These are phyloP conservation scores for Microtus oregoni DNA, from an alignment of 2,113 vertebrate species.

Conservation along the genomic window DNA sequence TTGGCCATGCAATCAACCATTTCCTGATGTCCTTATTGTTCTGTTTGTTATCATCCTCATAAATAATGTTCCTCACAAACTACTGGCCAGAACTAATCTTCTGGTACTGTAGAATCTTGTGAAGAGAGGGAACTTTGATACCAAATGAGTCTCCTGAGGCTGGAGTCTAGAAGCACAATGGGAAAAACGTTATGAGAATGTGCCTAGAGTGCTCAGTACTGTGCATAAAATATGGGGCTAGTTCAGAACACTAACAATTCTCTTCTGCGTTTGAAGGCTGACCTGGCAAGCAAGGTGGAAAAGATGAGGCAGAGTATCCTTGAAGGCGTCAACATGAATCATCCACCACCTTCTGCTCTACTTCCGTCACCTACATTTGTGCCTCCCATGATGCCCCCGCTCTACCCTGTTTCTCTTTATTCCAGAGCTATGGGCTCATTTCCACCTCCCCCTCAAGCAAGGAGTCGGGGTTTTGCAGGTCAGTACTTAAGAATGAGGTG, in stretches of 20 bases:
- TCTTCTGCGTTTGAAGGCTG: constrained; percentile 78
- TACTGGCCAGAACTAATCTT: neutral
- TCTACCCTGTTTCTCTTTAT: constrained; percentile 92
- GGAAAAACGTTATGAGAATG: neutral
- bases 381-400: constrained; percentile 90
- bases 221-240: neutral
- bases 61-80: neutral
- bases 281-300: constrained; percentile 93
- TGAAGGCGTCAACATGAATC: constrained; percentile 93
- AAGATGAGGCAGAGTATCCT: constrained; percentile 96
- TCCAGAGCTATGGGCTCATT: constrained; percentile 91
- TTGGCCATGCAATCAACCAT: neutral
- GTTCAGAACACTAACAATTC: neutral
- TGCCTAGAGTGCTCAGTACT: neutral
- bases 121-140: neutral
- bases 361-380: constrained; percentile 91
- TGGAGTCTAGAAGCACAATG: neutral
- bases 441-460: constrained; percentile 88
- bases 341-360: constrained; percentile 91
- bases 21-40: neutral
- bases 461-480: constrained; percentile 94
- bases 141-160: neutral
- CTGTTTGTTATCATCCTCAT: constrained; percentile 30
- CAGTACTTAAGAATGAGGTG: constrained; percentile 62
- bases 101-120: neutral